These are phyloP conservation scores for Otolemur garnettii DNA, from an alignment of 2,113 vertebrate genomes.

Conservation along the genomic window DNA sequence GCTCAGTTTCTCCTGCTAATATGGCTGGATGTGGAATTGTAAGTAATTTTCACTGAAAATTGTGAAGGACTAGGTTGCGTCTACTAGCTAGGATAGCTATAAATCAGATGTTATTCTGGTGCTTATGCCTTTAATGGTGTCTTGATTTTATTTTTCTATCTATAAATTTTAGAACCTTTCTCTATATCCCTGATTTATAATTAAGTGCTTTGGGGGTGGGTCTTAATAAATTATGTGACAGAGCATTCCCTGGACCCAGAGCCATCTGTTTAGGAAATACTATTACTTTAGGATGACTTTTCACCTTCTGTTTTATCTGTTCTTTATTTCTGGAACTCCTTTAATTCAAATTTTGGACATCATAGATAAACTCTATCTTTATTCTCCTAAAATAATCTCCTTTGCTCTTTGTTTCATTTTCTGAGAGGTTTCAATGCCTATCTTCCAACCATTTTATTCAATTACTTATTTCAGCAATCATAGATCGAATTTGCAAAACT, in stretches of 20 bases:
- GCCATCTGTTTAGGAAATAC: neutral
- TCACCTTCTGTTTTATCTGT: neutral
- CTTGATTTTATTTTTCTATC: neutral
- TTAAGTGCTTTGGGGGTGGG: neutral
- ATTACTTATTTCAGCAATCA: conserved; percentile 9
- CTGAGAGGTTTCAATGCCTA: neutral
- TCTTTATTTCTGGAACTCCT: neutral
- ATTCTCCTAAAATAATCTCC: neutral
- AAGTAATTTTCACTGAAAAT: neutral
- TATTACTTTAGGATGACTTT: neutral
- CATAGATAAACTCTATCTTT: neutral
- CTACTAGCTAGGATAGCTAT: neutral
- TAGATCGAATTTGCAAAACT: neutral
- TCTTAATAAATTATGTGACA: neutral
- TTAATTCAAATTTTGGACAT: neutral
- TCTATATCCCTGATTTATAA: neutral
- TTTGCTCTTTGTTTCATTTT: neutral
- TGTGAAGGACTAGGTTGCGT: neutral
- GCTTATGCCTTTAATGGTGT: neutral
- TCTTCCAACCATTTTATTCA: neutral
- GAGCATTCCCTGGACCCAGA: neutral
- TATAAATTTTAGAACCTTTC: neutral
- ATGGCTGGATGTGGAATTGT: neutral
- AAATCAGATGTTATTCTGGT: neutral
- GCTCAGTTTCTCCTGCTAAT: neutral